Evolutionary conservation across 30 jellyfish, hydroid and myxozoan species (phyloP), one percentile per base, ranked within the genome.

Genomic region (Catostylus mosaicus): DNA sequence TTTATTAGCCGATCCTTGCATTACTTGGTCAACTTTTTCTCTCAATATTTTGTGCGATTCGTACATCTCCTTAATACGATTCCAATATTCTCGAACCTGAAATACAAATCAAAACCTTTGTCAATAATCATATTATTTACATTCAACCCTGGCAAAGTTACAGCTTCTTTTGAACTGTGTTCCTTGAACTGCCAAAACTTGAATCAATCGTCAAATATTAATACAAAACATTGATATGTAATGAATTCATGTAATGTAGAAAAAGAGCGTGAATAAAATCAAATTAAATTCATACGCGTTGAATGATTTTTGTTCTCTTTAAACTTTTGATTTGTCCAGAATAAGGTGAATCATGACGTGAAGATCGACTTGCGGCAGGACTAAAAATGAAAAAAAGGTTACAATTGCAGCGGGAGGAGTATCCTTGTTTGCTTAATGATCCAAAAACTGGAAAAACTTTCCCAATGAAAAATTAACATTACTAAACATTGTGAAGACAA

Each of bases 281-380:
- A 38, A 76, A 50, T 50, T 3, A 3, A 45, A 14, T 45, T 32
- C 90, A 27, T 11, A 82, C 92, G 54, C 92, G n/a, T 56, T 82
- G 92, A 7, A 82, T 20, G 37, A 82, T 69, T 36, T 82, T 82
- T 8, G 92, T 82, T 45, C 92, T 56, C 54, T 82, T 82, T 14
- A 82, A 40, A 27, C 92, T 70, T 70, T 82, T 82, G 16, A 82
- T 74, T 50, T 82, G 85, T 5, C 92, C 92, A 11, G 92, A 64
- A 56, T 47, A 82, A 37, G 92, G 92, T 20, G 92, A 82, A 20
- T 75, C 65, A 20, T 59, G 71, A 12, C 31, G 78, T 20, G 47
- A 60, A 0, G 50, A 35, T 66, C 33, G 60, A 47, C 82, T 26
- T 51, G 92, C 0, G 0, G 92, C 92, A 30, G 92, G 92, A 34